These are phyloP conservation scores for Tolmerus cingulatus DNA, from an alignment of 2,888 invertebrate species.

Conservation along the genomic window DNA sequence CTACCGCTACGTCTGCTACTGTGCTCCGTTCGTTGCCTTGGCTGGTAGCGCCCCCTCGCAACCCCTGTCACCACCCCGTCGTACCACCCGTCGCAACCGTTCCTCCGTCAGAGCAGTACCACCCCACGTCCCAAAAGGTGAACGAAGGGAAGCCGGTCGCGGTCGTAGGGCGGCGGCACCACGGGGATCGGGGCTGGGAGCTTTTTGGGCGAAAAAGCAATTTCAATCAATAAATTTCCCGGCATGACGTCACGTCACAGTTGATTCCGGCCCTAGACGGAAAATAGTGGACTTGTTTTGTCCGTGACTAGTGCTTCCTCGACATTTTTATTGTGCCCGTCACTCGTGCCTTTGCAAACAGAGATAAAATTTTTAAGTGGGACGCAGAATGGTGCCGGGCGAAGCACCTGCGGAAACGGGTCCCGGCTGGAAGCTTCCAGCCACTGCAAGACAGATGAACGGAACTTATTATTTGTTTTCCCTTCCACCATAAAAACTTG, in stretches of 20 bases:
- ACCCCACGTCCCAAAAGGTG: neutral
- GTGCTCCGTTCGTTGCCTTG: neutral
- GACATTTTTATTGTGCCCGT: slow-evolving; percentile 48
- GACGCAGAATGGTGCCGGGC: neutral
- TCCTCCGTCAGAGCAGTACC: neutral
- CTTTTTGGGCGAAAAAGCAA: slow-evolving; percentile 41
- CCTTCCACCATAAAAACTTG: neutral
- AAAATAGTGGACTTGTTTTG: slow-evolving; percentile 22
- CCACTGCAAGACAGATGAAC: neutral
- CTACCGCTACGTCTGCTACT: neutral
- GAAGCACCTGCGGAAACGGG: neutral
- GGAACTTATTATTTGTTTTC: neutral
- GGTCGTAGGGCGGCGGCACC: neutral
- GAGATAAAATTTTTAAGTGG: slow-evolving; percentile 17
- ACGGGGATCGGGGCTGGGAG: slow-evolving; percentile 5
- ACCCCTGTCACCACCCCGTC: neutral
- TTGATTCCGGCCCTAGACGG: slow-evolving; percentile 24
- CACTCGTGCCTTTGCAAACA: slow-evolving; percentile 54
- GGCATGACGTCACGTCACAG: slow-evolving; percentile 45
- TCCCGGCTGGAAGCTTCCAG: neutral
- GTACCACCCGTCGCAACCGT: neutral
- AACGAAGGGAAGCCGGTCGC: neutral
- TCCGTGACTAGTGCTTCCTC: slow-evolving; percentile 11
- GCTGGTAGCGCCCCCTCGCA: neutral
- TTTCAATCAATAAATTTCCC: slow-evolving; percentile 49